Conservation (phyloP, 2,888 invertebrate species). For the Mactromeris polynyma region DNA sequence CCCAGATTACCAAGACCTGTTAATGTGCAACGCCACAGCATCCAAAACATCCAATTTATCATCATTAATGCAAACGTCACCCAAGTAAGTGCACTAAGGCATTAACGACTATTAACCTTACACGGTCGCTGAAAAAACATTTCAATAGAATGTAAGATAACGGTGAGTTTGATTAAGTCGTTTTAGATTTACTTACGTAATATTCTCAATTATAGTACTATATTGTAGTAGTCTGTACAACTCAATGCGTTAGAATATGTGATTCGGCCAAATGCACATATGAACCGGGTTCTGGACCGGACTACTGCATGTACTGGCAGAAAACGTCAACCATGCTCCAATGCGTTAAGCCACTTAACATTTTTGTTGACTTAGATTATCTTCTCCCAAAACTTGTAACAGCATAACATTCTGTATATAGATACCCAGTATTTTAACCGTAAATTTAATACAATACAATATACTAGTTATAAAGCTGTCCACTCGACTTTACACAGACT, state of each 20-base stretch:
- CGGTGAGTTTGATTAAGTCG: not conserved
- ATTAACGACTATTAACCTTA: not conserved
- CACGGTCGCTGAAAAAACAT: not conserved
- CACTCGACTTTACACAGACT: not conserved
- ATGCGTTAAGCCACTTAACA: not conserved
- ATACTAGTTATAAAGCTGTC: not conserved
- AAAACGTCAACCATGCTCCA: not conserved
- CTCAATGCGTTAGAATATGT: not conserved
- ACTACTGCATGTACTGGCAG: not conserved
- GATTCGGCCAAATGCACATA: not conserved
- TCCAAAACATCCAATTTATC: not conserved
- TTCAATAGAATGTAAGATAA: not conserved
- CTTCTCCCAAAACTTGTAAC: not conserved
- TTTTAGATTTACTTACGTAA: not conserved
- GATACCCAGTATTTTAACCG: not conserved
- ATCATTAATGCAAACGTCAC: not conserved
- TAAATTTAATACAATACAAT: not conserved
- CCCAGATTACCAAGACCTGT: not conserved
- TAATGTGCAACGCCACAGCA: not conserved
- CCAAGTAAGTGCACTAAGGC: not conserved
- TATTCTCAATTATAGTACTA: not conserved
- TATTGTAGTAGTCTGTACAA: not conserved
- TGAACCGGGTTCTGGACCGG: not conserved
- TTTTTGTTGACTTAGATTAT: not conserved
- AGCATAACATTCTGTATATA: not conserved